Evolutionary conservation across 2,797 vertebrate genomes (phyloP).

Genomic region (Poecilia picta): DNA sequence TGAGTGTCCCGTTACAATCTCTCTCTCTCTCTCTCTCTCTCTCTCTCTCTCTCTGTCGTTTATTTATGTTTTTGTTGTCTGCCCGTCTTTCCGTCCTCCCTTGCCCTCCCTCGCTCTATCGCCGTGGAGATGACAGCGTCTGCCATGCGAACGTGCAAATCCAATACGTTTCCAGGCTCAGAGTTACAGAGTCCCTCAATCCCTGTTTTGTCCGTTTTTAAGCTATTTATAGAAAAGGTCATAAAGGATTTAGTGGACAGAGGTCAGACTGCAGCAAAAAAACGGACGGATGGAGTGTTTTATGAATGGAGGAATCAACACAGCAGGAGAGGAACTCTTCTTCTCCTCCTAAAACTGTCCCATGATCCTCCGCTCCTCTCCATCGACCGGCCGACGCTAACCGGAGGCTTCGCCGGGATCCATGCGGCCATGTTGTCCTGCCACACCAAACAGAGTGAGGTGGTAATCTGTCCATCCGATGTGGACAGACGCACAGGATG

Average conservation of each 20-base stretch:
- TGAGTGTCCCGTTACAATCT: conserved; percentile 71
- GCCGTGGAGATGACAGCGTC: conserved; percentile 46
- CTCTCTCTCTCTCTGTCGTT: conserved; percentile 34
- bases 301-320: neutral
- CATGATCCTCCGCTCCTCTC: neutral
- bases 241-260: neutral
- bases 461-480: conserved; percentile 65
- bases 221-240: neutral
- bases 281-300: neutral
- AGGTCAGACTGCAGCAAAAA: neutral
- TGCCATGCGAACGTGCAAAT: conserved; percentile 4
- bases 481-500: conserved; percentile 39
- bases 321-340: neutral
- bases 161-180: neutral
- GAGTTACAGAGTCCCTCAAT: neutral
- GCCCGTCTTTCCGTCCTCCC: conserved; percentile 54
- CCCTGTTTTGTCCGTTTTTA: conserved; percentile 1
- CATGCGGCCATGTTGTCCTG: conserved; percentile 8
- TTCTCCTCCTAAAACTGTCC: neutral
- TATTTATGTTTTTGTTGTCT: conserved; percentile 33
- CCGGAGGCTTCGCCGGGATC: neutral
- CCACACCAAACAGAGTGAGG: neutral
- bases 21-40: conserved; percentile 48
- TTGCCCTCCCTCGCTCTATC: conserved; percentile 40
- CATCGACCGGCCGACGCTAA: conserved; percentile 44